These are phyloP conservation scores for Girardia tigrina DNA, from an alignment of 2,888 invertebrate species.

Conservation along the genomic window DNA sequence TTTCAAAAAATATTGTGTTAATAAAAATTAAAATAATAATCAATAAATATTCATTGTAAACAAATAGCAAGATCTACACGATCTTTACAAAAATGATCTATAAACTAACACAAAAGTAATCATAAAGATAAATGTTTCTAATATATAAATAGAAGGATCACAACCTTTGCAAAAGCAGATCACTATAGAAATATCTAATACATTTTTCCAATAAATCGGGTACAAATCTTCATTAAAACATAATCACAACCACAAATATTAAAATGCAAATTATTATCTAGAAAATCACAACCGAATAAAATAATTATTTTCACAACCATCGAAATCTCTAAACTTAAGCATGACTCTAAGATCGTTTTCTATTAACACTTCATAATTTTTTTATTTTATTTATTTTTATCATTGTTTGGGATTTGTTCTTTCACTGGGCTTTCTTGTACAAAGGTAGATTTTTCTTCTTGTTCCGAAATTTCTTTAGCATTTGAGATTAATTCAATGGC, in stretches of 20 bases:
- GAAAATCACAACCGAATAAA: not conserved
- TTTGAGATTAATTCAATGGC: not conserved
- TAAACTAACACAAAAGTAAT: not conserved
- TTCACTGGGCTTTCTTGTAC: not conserved
- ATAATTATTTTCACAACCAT: not conserved
- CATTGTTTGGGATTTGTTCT: too few relatives aligned
- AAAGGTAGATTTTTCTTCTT: constrained; percentile 13
- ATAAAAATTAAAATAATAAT: too few relatives aligned
- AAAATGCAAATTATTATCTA: not conserved
- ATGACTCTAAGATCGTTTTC: not conserved
- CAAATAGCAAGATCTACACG: constrained; percentile 11
- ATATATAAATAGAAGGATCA: not conserved
- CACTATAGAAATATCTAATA: constrained; percentile 13
- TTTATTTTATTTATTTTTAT: too few relatives aligned
- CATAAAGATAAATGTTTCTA: not conserved
- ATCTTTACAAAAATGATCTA: constrained; percentile 6
- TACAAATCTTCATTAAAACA: not conserved
- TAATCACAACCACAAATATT: not conserved
- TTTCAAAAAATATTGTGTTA: too few relatives aligned
- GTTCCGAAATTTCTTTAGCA: constrained; percentile 7
- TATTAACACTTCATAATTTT: too few relatives aligned
- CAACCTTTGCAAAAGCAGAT: not conserved
- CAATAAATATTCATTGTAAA: constrained; percentile 3
- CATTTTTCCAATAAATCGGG: not conserved
- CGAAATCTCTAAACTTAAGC: not conserved